A percentile compares a stretch with the other conserved stretches of the same genome.
Conservation (phyloP, 2,113 vertebrate genomes). For the Panurus biarmicus region DNA sequence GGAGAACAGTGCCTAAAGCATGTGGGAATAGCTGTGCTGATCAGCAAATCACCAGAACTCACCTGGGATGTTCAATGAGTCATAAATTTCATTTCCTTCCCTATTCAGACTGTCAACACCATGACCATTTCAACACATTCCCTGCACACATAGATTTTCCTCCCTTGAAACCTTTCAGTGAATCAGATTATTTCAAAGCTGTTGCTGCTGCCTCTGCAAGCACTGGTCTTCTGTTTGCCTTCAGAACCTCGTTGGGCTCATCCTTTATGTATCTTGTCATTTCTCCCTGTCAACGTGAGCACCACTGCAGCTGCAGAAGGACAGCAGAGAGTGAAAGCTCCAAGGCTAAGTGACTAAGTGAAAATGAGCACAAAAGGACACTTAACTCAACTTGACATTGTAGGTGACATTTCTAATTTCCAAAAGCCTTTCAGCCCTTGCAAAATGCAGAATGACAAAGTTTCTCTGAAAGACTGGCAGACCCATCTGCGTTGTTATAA, state of each 20-base stretch:
- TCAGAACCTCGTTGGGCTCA: not conserved
- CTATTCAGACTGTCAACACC: not conserved
- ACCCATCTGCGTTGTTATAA: slow-evolving; percentile 55
- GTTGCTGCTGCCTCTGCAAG: not conserved
- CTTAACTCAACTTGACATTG: slow-evolving; percentile 61
- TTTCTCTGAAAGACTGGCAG: slow-evolving; percentile 61
- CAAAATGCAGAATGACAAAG: slow-evolving; percentile 63
- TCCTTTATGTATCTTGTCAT: not conserved
- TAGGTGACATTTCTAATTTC: slow-evolving; percentile 71
- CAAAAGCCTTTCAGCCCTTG: slow-evolving; percentile 44
- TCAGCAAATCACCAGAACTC: not conserved
- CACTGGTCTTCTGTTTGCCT: not conserved
- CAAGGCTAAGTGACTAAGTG: slow-evolving; percentile 41
- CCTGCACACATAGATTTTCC: not conserved
- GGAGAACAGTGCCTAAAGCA: not conserved
- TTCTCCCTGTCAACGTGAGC: not conserved
- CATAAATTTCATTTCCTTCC: not conserved
- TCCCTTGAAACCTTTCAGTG: not conserved
- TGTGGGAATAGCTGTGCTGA: not conserved
- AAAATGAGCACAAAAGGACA: slow-evolving; percentile 45
- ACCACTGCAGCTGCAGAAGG: slow-evolving; percentile 30
- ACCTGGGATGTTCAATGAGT: slow-evolving; percentile 25
- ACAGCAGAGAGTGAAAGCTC: slow-evolving; percentile 44
- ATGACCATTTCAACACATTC: not conserved
- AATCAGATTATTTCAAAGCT: not conserved